Evolutionary conservation across 2,888 invertebrate genomes (phyloP).

Genomic region (Synanthedon formicaeformis): DNA sequence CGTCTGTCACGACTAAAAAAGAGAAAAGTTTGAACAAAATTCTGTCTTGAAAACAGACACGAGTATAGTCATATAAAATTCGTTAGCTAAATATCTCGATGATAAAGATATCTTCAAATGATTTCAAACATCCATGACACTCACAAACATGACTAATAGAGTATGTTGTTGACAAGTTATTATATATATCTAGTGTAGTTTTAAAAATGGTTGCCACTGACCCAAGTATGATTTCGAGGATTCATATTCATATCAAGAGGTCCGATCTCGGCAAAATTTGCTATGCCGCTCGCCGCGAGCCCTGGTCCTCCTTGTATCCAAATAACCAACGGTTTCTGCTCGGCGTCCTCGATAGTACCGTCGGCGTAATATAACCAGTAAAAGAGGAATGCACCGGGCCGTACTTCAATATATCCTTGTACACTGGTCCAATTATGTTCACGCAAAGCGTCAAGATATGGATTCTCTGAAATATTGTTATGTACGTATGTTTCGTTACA

Average conservation of each 20-base stretch:
- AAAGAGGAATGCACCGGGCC: conserved; percentile 82
- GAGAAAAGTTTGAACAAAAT: too few relatives aligned
- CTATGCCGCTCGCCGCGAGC: conserved; percentile 84
- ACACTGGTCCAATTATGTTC: conserved; percentile 45
- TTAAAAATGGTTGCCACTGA: conserved; percentile 26
- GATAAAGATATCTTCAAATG: too few relatives aligned
- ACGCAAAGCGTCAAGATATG: conserved; percentile 31
- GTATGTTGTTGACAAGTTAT: too few relatives aligned
- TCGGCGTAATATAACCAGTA: conserved; percentile 90
- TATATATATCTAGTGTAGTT: too few relatives aligned
- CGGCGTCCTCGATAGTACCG: conserved; percentile 63
- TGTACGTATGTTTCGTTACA: conserved; percentile 5
- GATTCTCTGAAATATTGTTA: conserved; percentile 21
- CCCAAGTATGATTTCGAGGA: conserved; percentile 82
- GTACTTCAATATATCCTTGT: conserved; percentile 81
- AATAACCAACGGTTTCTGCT: conserved; percentile 78
- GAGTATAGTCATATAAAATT: too few relatives aligned
- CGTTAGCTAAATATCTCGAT: too few relatives aligned
- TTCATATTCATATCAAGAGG: conserved; percentile 76
- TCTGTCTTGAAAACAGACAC: too few relatives aligned
- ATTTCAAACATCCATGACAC: too few relatives aligned
- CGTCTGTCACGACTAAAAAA: too few relatives aligned
- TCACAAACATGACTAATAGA: too few relatives aligned
- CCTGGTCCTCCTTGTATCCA: conserved; percentile 94
- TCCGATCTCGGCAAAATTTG: conserved; percentile 88